Conservation (phyloP, 30 jellyfish, hydroid and myxozoan genomes). For the Aurelia sp. region DNA sequence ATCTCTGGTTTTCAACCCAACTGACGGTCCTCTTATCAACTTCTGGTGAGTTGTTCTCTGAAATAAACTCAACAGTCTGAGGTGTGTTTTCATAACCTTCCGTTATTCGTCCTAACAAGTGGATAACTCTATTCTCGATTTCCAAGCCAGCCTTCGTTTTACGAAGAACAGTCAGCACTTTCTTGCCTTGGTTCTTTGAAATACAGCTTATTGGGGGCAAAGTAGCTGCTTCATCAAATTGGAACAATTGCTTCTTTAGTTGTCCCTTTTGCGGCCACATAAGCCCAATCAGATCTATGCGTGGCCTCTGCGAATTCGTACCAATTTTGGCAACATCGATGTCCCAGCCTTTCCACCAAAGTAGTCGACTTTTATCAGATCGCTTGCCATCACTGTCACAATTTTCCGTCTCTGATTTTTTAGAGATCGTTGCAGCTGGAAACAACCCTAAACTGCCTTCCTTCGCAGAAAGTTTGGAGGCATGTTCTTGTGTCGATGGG, state of each 20-base stretch:
- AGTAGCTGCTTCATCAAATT: too few species aligned
- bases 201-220: too few species aligned
- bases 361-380: not conserved
- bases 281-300: not conserved
- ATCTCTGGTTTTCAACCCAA: conserved; percentile 46
- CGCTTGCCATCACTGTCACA: too few species aligned
- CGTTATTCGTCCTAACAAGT: not conserved
- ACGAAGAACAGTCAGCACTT: not conserved
- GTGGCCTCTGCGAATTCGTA: not conserved
- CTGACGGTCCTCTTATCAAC: conserved; percentile 20
- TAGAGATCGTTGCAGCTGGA: too few species aligned
- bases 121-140: not conserved
- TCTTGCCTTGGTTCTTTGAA: not conserved
- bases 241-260: not conserved
- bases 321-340: not conserved
- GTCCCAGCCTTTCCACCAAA: not conserved
- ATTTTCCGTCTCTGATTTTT: too few species aligned
- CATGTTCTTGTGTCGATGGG: too few species aligned
- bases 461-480: too few species aligned
- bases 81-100: not conserved
- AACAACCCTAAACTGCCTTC: too few species aligned
- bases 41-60: not conserved
- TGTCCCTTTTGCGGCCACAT: not conserved
- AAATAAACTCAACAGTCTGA: not conserved
- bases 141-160: conserved; percentile 9